These are phyloP conservation scores for Pygocentrus nattereri DNA, from an alignment of 2,797 vertebrate genomes.

Conservation along the genomic window DNA sequence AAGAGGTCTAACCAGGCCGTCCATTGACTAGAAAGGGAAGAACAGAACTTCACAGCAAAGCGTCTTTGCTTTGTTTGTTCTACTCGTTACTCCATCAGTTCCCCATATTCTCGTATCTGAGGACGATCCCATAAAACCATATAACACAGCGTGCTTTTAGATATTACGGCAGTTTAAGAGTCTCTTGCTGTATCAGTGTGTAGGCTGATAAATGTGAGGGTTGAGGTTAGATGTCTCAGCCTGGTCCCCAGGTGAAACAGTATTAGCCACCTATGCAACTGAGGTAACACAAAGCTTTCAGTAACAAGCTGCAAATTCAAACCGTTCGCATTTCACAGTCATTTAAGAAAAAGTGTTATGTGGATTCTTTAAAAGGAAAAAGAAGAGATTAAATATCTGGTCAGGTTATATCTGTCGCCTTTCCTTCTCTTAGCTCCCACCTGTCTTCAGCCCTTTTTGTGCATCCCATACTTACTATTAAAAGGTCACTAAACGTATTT, in stretches of 20 bases:
- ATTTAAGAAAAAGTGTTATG: not conserved
- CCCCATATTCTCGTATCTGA: not conserved
- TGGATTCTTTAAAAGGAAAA: constrained; percentile 11
- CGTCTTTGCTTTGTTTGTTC: not conserved
- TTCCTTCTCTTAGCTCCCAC: not conserved
- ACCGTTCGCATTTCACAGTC: not conserved
- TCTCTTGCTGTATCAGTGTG: not conserved
- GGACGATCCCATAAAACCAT: not conserved
- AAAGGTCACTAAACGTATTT: constrained; percentile 76
- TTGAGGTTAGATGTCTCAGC: constrained; percentile 54
- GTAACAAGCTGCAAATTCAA: constrained; percentile 19
- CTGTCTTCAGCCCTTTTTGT: constrained; percentile 2
- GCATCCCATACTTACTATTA: constrained; percentile 61
- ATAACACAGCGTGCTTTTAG: not conserved
- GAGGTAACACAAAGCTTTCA: constrained; percentile 23
- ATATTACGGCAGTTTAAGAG: constrained; percentile 7
- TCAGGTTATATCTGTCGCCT: not conserved
- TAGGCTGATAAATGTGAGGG: constrained; percentile 57
- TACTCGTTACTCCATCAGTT: not conserved
- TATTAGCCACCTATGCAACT: constrained; percentile 59
- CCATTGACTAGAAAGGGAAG: not conserved
- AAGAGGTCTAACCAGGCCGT: not conserved
- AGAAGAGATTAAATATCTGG: not conserved
- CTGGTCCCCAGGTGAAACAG: constrained; percentile 59
- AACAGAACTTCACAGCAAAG: not conserved